Base-by-base conservation (phyloP, 2,113 vertebrate species). In the Gallinago undulata region DNA sequence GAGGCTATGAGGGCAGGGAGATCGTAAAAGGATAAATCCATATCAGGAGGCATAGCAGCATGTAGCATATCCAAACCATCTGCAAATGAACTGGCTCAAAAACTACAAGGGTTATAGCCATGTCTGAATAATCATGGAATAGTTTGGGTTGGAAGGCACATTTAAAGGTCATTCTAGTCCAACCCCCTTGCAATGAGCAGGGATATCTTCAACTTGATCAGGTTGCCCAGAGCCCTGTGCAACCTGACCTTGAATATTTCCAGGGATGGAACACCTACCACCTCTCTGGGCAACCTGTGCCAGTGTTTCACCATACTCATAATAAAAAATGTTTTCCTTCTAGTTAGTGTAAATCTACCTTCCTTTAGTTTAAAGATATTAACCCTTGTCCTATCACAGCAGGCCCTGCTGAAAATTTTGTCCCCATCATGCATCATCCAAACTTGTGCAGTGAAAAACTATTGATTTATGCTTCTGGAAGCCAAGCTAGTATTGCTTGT, bases 21-120 rank as follows among this genome's bases (percentile, higher is more conserved):
- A 91, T 88, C 93, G 60, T 53, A 89, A 89, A 56, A 63, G 80
- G 39, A 84, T 92, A 94, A 95, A 89, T 89, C 60, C 69, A 64
- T 87, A 84, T 48, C 56, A 92, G 89, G 77, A 69, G 75, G 4
- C 11, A 64, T 47, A 93, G 35, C 51, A 83, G 87, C 77, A 79
- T 24, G 67, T n/a, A 87, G 67, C 39, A 14, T 60, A 89, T 45
- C 86, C 80, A 84, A 87, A 74, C 39, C 7, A 13, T 53, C 91
- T 78, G 63, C 31, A 91, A 60, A 84, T 68, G 66, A 93, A 94
- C 73, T 84, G 89, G 60, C 60, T 94, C 64, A 55, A 81, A 89
- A 84, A 5, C 69, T 82, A 30, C 62, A 39, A 73, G 30, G 37
- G 43, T 79, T 91, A 74, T 45, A 67, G 50, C 50, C 14, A 4